Evolutionary conservation across 2,888 invertebrate species (phyloP), one percentile per base, ranked within the genome.

Genomic region (Acanthosepion pharaonis): DNA sequence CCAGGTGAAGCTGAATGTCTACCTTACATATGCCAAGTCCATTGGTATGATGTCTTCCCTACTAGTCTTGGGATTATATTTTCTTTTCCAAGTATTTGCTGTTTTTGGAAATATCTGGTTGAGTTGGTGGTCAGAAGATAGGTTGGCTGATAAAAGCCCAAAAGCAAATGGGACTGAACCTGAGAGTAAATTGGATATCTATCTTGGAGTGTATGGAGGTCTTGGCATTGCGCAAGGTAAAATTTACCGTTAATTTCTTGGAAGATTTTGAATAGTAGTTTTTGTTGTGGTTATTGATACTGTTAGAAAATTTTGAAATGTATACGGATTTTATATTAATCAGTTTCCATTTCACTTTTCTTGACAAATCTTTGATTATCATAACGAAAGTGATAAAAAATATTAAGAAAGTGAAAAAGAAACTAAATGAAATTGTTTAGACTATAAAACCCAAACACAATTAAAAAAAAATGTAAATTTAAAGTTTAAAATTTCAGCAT

Each of bases 61-160:
- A 11, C 33, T 96, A 11, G 96, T 97, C 28, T 33, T 97, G 5
- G 11, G 96, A 6, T 94, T 96, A 91, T 96, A 95, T 96, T 95
- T 94, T 15, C 28, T 95, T 94, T 96, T 95, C 95, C 95, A 95
- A 91, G 96, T 94, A 0, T 91, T 94, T 25, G 94, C 95, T 33
- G 95, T 96, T 3, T 95, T 95, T 91, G 95, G 96, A 49, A 96
- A 95, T 92, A 95, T 97, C 11, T 97, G 97, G 96, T 95, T 97
- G 15, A 96, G 96, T 93, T 92, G 95, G 25, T 97, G 97, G 97
- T 96, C 97, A 9, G 96, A 96, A 18, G 96, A 96, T 94, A 51
- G 94, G 64, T 20, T 92, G 48, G 92, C 92, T 51, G 78, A 78
- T 78, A 78, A 33, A 11, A 51, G 42, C 11, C 15, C 51, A 18